Percentiles rank a stretch among this genome's conserved stretches.
Evolutionary conservation across 2,113 vertebrate species (phyloP).

Genomic region (Gnathonemus longibarbis): DNA sequence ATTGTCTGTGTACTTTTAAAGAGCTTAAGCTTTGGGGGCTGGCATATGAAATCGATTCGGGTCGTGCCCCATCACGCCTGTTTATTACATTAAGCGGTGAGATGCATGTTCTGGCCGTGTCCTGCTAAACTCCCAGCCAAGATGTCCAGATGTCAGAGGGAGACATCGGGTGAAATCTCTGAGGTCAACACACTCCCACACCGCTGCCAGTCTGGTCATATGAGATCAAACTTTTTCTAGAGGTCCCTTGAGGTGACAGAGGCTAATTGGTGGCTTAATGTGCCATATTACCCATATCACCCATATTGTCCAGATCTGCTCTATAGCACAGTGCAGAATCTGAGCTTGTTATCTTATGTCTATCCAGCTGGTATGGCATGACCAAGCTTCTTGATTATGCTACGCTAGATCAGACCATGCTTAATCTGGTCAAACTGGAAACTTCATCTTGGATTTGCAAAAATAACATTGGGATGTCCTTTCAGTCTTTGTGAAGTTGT

Average conservation of each 20-base stretch:
- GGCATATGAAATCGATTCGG: constrained; percentile 12
- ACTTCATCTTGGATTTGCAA: neutral
- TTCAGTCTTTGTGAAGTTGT: neutral
- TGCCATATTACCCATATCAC: neutral
- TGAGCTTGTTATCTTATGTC: neutral
- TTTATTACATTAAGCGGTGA: constrained; percentile 31
- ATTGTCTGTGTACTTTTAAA: constrained; percentile 11
- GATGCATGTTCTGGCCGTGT: constrained; percentile 19
- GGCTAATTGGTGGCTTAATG: neutral
- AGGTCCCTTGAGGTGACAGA: neutral
- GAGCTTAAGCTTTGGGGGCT: constrained; percentile 1
- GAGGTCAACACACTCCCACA: constrained; percentile 14
- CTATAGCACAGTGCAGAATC: neutral
- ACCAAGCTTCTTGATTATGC: neutral
- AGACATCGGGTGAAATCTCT: constrained; percentile 18
- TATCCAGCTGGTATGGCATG: neutral
- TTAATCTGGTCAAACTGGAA: neutral
- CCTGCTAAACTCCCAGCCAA: constrained; percentile 18
- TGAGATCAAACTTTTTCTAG: neutral
- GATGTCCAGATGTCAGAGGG: constrained; percentile 31
- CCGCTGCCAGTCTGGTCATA: neutral
- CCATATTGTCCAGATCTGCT: neutral
- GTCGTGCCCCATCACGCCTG: constrained; percentile 21
- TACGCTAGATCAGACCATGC: neutral
- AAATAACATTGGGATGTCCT: neutral